Percentiles rank a stretch among this genome's conserved stretches.
Conservation (phyloP, 2,113 vertebrate genomes). For the Channa maculata region DNA sequence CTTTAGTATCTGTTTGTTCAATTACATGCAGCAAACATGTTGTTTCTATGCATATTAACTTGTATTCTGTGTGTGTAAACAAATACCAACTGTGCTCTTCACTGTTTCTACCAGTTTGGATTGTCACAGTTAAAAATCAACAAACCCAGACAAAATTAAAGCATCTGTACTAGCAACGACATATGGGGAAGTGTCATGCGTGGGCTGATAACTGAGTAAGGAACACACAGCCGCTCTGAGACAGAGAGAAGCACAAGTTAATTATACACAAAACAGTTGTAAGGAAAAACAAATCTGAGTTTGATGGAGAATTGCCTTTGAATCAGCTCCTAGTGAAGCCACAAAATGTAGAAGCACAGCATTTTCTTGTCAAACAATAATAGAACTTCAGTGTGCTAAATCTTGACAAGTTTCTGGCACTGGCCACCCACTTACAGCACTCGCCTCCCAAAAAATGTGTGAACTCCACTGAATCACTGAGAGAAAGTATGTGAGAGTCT, state of each 20-base stretch:
- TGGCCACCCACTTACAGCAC: constrained; percentile 38
- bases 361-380: constrained; percentile 42
- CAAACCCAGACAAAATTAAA: constrained; percentile 21
- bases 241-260: constrained; percentile 2
- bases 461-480: constrained; percentile 30
- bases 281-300: constrained; percentile 1
- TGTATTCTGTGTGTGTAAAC: neutral
- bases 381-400: constrained; percentile 4
- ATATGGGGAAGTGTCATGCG: constrained; percentile 43
- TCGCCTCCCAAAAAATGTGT: constrained; percentile 36
- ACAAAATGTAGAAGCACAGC: constrained; percentile 14
- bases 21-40: no score
- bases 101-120: neutral
- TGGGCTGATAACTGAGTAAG: constrained; percentile 25
- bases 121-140: constrained; percentile 15
- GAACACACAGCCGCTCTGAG: constrained; percentile 8
- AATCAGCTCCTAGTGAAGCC: constrained; percentile 26
- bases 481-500: constrained; percentile 19
- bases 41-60: no score
- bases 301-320: constrained; percentile 18
- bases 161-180: constrained; percentile 34
- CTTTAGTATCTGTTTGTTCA: no score
- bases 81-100: neutral
- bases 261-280: constrained; percentile 22
- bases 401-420: constrained; percentile 23